These are phyloP conservation scores for Syrrhaptes paradoxus DNA, from an alignment of 2,113 vertebrate species.

Conservation along the genomic window DNA sequence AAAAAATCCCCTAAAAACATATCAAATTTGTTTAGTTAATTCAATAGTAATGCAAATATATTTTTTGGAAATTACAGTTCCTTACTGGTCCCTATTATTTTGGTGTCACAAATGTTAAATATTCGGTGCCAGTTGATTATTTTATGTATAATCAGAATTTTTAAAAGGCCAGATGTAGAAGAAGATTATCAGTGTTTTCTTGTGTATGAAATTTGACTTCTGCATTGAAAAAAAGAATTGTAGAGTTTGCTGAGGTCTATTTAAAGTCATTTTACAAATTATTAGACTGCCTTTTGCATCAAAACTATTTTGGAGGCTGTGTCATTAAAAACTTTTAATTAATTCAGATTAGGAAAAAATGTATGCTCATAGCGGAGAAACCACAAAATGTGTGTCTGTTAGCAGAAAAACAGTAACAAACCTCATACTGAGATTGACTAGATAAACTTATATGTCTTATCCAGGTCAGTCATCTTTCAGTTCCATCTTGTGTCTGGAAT, in stretches of 20 bases:
- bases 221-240: neutral
- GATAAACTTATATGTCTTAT: neutral
- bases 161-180: neutral
- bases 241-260: neutral
- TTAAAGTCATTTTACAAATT: neutral
- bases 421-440: neutral
- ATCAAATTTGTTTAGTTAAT: neutral
- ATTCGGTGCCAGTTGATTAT: conserved; percentile 1
- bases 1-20: neutral
- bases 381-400: neutral
- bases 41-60: neutral
- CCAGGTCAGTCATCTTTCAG: neutral
- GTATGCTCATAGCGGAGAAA: neutral
- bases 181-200: neutral
- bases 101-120: conserved; percentile 60
- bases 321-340: neutral
- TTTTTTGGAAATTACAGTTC: conserved; percentile 15
- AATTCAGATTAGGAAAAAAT: neutral
- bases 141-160: conserved; percentile 2
- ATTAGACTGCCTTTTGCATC: neutral
- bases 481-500: neutral
- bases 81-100: conserved; percentile 1
- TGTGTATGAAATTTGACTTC: neutral
- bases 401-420: neutral
- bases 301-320: neutral